Conservation (phyloP, 2,797 vertebrate genomes). For the Bradypodion ventrale region DNA sequence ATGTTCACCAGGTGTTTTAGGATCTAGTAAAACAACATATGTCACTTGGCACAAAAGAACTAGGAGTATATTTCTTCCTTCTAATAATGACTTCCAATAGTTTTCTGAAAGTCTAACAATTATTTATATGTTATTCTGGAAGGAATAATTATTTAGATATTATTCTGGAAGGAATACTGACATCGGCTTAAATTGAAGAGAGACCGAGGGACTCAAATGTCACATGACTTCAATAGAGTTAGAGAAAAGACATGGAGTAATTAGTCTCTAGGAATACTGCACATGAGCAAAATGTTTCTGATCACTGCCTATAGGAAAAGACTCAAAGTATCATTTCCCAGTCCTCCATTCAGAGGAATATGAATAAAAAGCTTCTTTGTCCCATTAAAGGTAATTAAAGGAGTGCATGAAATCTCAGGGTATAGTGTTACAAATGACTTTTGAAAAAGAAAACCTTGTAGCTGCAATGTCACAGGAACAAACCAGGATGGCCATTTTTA, state of each 20-base stretch:
- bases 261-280: constrained; percentile 35
- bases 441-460: background rate
- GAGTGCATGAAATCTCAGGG: constrained; percentile 7
- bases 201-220: background rate
- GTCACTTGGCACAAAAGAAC: background rate
- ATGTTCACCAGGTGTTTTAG: background rate
- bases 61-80: background rate
- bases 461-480: constrained; percentile 2
- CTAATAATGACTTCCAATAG: background rate
- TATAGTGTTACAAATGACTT: constrained; percentile 15
- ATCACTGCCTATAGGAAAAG: constrained; percentile 13
- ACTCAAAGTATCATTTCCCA: constrained; percentile 10
- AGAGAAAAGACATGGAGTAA: constrained; percentile 7
- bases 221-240: background rate
- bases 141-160: background rate
- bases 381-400: no score
- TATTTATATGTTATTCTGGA: constrained; percentile 11
- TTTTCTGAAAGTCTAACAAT: background rate
- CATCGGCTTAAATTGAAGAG: constrained; percentile 10
- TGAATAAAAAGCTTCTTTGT: no score
- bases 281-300: fast-evolving
- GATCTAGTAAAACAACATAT: background rate
- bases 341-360: background rate
- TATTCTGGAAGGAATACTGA: constrained; percentile 3
- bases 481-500: background rate